A percentile compares a stretch with the other conserved stretches of the same genome.
Evolutionary conservation across 1,140 invertebrate species (phyloP).

Genomic region (Catajapyx aquilonaris): DNA sequence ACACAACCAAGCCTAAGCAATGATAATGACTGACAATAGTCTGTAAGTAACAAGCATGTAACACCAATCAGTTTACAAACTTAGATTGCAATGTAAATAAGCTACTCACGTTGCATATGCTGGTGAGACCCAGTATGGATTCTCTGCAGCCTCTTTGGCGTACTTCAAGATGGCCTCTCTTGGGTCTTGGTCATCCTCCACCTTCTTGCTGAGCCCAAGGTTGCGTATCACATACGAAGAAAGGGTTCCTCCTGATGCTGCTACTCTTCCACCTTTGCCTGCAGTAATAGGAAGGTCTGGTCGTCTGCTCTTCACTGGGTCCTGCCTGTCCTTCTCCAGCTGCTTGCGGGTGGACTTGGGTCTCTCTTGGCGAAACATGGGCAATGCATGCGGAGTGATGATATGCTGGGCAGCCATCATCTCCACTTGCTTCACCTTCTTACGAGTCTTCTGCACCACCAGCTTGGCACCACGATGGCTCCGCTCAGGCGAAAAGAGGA

Average conservation of each 20-base stretch:
- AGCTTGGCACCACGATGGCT: conserved; percentile 78
- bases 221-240: conserved; percentile 95
- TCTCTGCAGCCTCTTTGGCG: conserved; percentile 88
- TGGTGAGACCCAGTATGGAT: conserved; percentile 90
- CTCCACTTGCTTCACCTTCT: conserved; percentile 50
- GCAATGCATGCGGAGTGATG: conserved; percentile 92
- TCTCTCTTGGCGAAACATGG: conserved; percentile 82
- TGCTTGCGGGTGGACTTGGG: conserved; percentile 72
- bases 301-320: conserved; percentile 74
- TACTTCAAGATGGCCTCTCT: conserved; percentile 90
- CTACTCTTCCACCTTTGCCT: conserved; percentile 73
- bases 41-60: too few relatives aligned
- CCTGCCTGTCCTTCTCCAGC: conserved; percentile 76
- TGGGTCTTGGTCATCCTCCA: conserved; percentile 91
- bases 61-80: too few relatives aligned
- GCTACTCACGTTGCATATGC: conserved; percentile 45
- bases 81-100: background rate
- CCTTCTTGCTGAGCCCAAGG: conserved; percentile 75
- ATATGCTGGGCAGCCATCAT: conserved; percentile 78
- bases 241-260: conserved; percentile 83
- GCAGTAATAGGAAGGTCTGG: conserved; percentile 94
- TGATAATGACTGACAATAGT: too few relatives aligned
- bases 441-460: conserved; percentile 53
- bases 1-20: background rate
- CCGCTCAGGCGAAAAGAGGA: conserved; percentile 70